Evolutionary conservation across 2,113 vertebrate species (phyloP).

Genomic region (Grallaria varia): DNA sequence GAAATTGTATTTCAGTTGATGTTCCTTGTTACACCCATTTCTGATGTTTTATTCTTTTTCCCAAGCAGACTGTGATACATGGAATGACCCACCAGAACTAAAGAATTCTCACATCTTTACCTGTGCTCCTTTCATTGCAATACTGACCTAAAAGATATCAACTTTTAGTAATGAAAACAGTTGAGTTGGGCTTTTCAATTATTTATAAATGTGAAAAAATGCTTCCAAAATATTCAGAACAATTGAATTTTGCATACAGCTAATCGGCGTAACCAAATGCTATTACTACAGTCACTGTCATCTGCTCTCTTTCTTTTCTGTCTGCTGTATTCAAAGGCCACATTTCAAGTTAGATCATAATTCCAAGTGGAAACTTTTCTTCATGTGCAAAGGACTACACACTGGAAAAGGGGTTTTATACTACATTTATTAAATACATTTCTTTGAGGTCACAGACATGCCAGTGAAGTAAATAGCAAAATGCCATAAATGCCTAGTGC

Average conservation of each 20-base stretch:
- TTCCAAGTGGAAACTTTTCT: not conserved
- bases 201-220: not conserved
- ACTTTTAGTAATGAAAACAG: not conserved
- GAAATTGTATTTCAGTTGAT: not conserved
- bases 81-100: not conserved
- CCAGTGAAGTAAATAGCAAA: not conserved
- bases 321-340: not conserved
- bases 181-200: not conserved
- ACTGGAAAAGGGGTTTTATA: not conserved
- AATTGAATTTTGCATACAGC: not conserved
- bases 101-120: not conserved
- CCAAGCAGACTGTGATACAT: not conserved
- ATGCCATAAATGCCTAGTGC: not conserved
- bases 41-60: not conserved
- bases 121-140: not conserved
- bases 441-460: not conserved
- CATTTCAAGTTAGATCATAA: not conserved
- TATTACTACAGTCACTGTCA: not conserved
- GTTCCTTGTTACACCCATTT: not conserved
- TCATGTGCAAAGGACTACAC: not conserved
- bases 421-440: not conserved
- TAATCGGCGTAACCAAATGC: not conserved
- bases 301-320: not conserved
- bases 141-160: not conserved
- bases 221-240: not conserved